These are phyloP conservation scores for Danio kyathit DNA, from an alignment of 2,797 vertebrate species.

Conservation along the genomic window DNA sequence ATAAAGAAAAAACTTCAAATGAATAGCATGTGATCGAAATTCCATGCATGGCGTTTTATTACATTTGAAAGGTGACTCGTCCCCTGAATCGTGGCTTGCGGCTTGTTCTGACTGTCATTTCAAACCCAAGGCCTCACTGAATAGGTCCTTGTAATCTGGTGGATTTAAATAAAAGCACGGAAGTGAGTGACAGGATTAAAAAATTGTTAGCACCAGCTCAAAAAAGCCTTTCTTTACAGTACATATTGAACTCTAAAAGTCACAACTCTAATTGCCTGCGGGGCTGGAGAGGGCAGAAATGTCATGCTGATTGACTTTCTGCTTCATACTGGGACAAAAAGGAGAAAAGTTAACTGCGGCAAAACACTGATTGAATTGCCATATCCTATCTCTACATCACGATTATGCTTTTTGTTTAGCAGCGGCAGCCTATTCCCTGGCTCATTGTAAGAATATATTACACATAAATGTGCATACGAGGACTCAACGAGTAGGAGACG, in stretches of 20 bases:
- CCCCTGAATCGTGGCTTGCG: constrained; percentile 69
- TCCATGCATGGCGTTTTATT: constrained; percentile 57
- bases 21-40: constrained; percentile 61
- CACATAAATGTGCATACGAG: constrained; percentile 15
- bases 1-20: constrained; percentile 53
- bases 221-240: constrained; percentile 78
- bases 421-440: constrained; percentile 2
- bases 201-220: constrained; percentile 75
- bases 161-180: constrained; percentile 77
- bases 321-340: constrained; percentile 49
- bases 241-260: constrained; percentile 81
- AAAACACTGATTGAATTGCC: constrained; percentile 70
- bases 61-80: constrained; percentile 67
- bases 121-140: constrained; percentile 69
- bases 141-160: constrained; percentile 76
- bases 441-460: constrained; percentile 60
- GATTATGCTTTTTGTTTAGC: constrained; percentile 67
- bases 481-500: constrained; percentile 18
- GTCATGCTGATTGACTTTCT: constrained; percentile 70
- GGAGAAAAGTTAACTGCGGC: constrained; percentile 66
- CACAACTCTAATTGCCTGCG: constrained; percentile 76
- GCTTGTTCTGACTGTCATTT: constrained; percentile 65
- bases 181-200: constrained; percentile 77
- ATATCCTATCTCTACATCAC: constrained; percentile 66
- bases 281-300: constrained; percentile 73